A percentile compares a stretch with the other conserved stretches of the same genome.
phyloP scores from a whole-genome alignment of 2,113 vertebrate species.

The Petroica traversi region DNA sequence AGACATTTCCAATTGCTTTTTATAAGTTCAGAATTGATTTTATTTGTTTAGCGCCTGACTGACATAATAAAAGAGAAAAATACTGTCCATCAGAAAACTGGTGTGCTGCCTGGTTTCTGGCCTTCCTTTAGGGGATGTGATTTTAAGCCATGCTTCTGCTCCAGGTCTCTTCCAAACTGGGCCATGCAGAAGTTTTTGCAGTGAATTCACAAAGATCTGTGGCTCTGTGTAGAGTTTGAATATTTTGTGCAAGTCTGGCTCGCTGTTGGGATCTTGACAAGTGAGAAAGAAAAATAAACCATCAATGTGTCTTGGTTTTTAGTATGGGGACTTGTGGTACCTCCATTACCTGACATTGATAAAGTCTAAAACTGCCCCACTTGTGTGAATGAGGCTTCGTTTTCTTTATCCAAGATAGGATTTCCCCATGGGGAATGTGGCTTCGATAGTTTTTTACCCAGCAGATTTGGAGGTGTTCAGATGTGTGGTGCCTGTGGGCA shows the following conservation, averaged over 20 bases:
- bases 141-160: not conserved
- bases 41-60: slow-evolving; percentile 66
- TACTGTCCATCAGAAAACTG: not conserved
- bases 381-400: not conserved
- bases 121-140: not conserved
- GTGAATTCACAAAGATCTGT: not conserved
- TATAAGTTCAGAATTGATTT: slow-evolving; percentile 71
- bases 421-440: not conserved
- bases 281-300: slow-evolving; percentile 13
- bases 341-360: accelerated
- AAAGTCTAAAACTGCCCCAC: not conserved
- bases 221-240: not conserved
- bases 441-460: not conserved
- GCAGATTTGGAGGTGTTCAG: not conserved
- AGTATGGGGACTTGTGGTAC: not conserved
- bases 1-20: slow-evolving; percentile 74
- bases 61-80: slow-evolving; percentile 22
- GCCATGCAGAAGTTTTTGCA: not conserved
- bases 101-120: not conserved
- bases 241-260: not conserved
- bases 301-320: not conserved
- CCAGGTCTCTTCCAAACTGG: not conserved
- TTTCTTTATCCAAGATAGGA: not conserved
- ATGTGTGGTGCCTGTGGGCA: not conserved
- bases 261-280: not conserved